Conservation (phyloP, 2,888 invertebrate species). For the Amphipyra tragopoginis region DNA sequence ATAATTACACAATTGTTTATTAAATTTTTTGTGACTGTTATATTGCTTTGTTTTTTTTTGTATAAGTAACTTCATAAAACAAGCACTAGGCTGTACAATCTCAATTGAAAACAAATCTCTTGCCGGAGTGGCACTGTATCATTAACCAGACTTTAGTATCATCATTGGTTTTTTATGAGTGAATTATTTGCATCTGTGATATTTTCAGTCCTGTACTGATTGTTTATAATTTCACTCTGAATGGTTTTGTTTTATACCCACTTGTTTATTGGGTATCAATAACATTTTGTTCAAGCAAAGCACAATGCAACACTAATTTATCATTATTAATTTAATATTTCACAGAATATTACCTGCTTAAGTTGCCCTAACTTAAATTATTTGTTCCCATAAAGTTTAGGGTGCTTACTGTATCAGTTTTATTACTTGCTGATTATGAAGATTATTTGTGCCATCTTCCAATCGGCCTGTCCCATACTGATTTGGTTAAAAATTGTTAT, state of each 20-base stretch:
- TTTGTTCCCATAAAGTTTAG: conserved; percentile 83
- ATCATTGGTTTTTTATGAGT: conserved; percentile 56
- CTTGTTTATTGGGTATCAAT: conserved; percentile 58
- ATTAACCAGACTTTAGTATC: conserved; percentile 37
- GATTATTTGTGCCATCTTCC: conserved; percentile 72
- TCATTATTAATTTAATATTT: conserved; percentile 62
- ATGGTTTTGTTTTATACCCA: conserved; percentile 48
- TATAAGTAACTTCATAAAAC: conserved; percentile 5
- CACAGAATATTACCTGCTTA: conserved; percentile 62
- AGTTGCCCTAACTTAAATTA: conserved; percentile 75
- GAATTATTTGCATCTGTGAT: conserved; percentile 86
- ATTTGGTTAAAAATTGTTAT: conserved; percentile 40
- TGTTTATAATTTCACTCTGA: conserved; percentile 79
- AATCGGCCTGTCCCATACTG: conserved; percentile 45
- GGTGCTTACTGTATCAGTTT: conserved; percentile 57
- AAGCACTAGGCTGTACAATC: conserved; percentile 43
- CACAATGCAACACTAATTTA: conserved; percentile 66
- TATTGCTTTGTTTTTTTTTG: background rate
- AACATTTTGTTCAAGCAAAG: conserved; percentile 64
- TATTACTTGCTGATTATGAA: conserved; percentile 55
- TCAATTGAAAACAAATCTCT: conserved; percentile 45
- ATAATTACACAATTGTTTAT: background rate
- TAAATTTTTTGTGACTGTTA: too few species aligned
- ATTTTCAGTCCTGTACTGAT: conserved; percentile 84
- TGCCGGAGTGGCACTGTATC: conserved; percentile 42